Percentiles rank a stretch among this genome's conserved stretches.
Evolutionary conservation across 2,113 vertebrate genomes (phyloP).

Genomic region (Notechis scutatus): DNA sequence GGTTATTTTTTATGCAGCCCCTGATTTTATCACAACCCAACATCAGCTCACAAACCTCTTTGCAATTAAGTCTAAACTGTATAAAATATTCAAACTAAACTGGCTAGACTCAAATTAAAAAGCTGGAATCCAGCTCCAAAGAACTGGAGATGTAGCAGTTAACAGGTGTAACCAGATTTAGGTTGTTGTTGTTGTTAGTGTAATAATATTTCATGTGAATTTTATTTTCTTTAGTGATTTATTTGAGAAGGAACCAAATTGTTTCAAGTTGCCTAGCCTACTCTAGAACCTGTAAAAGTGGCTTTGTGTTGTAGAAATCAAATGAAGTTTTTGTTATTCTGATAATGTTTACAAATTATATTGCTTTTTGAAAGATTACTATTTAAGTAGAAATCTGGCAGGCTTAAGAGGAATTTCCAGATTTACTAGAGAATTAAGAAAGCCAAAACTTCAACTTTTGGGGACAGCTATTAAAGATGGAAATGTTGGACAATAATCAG

Average conservation of each 20-base stretch:
- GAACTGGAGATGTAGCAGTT: not conserved
- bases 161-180: not conserved
- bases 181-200: not conserved
- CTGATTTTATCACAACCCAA: not conserved
- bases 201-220: not conserved
- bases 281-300: not conserved
- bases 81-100: not conserved
- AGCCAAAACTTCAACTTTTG: not conserved
- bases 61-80: not conserved
- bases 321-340: not conserved
- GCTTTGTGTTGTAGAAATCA: not conserved
- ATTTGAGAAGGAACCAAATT: not conserved
- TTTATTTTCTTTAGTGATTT: not conserved
- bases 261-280: not conserved
- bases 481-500: not conserved
- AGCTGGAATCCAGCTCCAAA: not conserved
- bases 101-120: not conserved
- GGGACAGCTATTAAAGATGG: not conserved
- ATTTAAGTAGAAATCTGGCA: not conserved
- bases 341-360: not conserved
- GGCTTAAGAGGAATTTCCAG: too few species aligned
- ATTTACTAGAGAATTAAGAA: not conserved
- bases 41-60: not conserved
- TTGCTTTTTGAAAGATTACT: not conserved
- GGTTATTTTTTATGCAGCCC: rapidly evolving